Evolutionary conservation across 2,888 invertebrate species (phyloP).

Genomic region (Parapristionchus giblindavisi): DNA sequence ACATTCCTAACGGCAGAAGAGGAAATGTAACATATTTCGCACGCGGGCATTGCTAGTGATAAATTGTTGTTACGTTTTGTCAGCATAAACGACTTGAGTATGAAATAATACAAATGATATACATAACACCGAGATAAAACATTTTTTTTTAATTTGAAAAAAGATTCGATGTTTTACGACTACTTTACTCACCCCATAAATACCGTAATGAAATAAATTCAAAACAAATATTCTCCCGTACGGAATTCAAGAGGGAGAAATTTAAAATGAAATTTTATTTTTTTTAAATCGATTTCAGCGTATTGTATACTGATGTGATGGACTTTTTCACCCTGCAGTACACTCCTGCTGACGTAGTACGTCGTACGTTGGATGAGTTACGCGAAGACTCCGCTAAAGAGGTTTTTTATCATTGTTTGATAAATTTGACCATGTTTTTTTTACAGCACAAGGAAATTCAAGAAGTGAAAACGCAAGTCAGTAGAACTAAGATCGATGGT

Average conservation of each 20-base stretch:
- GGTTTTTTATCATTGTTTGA: background rate
- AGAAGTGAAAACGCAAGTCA: constrained; percentile 13
- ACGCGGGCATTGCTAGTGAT: constrained; percentile 9
- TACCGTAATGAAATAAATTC: background rate
- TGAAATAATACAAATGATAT: too few relatives aligned
- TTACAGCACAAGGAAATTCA: constrained; percentile 2
- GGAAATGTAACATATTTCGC: background rate
- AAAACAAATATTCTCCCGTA: too few relatives aligned
- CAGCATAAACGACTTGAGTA: too few relatives aligned
- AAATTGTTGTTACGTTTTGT: too few relatives aligned
- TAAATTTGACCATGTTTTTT: background rate
- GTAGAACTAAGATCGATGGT: background rate
- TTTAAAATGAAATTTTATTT: background rate
- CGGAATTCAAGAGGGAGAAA: too few relatives aligned
- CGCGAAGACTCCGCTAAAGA: constrained; percentile 7
- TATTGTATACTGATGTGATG: background rate
- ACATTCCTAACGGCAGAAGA: background rate
- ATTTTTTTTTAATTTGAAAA: too few relatives aligned
- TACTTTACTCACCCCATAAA: background rate
- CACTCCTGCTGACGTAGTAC: background rate
- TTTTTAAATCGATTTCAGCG: background rate
- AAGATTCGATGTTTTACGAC: too few relatives aligned
- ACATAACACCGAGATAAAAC: too few relatives aligned
- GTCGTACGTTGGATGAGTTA: background rate
- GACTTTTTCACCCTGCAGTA: too few relatives aligned